phyloP scores from a whole-genome alignment of 2,888 invertebrate species.

The Papilio demoleus region DNA sequence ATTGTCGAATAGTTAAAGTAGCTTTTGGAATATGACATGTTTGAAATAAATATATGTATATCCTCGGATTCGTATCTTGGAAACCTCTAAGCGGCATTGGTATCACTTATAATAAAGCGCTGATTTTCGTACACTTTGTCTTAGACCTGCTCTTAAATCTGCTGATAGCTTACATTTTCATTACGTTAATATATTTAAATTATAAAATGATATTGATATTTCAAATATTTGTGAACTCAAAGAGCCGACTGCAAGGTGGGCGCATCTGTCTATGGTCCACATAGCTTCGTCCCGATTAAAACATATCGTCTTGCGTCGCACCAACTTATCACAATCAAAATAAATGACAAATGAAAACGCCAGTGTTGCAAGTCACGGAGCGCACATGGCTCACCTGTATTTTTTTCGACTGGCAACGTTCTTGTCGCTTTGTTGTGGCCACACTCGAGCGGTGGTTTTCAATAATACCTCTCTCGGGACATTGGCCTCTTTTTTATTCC shows the following conservation, averaged over 20 bases:
- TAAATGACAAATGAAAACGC: constrained; percentile 83
- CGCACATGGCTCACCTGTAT: constrained; percentile 52
- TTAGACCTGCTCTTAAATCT: too few species aligned
- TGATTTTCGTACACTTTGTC: not conserved
- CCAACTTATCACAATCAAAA: constrained; percentile 82
- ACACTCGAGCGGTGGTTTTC: constrained; percentile 73
- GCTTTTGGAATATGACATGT: not conserved
- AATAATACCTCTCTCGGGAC: constrained; percentile 76
- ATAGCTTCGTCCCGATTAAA: constrained; percentile 57
- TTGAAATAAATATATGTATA: too few species aligned
- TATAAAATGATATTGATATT: not conserved
- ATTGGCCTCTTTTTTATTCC: constrained; percentile 63
- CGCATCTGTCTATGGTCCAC: constrained; percentile 25
- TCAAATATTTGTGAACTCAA: not conserved
- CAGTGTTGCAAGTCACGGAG: constrained; percentile 78
- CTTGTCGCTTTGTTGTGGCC: constrained; percentile 72
- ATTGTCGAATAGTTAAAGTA: not conserved
- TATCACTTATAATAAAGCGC: too few species aligned
- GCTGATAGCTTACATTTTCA: not conserved
- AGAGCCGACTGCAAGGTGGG: not conserved
- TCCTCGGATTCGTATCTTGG: too few species aligned
- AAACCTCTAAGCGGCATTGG: not conserved
- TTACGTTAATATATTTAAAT: not conserved
- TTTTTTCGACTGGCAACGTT: constrained; percentile 71
- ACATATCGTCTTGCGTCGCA: constrained; percentile 65